A percentile compares a stretch with the other conserved stretches of the same genome.
Evolutionary conservation across 1,140 invertebrate species (phyloP).

Genomic region (Brachionus rotundiformis): DNA sequence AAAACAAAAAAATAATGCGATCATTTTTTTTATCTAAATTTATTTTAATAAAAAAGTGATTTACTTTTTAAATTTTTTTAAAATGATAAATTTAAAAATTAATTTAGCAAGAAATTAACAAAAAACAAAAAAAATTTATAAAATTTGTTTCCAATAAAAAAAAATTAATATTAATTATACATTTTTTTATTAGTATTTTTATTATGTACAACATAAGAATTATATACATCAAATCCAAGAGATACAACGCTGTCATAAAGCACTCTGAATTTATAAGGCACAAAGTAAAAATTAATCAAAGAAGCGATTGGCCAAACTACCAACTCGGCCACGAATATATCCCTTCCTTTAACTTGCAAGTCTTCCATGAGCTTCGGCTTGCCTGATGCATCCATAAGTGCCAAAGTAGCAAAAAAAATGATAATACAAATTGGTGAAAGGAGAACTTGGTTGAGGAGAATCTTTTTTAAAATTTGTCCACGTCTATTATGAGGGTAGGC

Average conservation of each 20-base stretch:
- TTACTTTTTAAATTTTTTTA: too few relatives aligned
- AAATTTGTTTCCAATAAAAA: not conserved
- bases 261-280: slow-evolving; percentile 80
- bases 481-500: slow-evolving; percentile 72
- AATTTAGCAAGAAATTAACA: too few relatives aligned
- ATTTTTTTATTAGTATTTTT: not conserved
- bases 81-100: too few relatives aligned
- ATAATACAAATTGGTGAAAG: slow-evolving; percentile 81
- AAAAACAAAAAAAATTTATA: not conserved
- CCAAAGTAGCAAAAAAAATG: slow-evolving; percentile 78
- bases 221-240: slow-evolving; percentile 84
- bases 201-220: slow-evolving; percentile 72
- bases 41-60: not conserved
- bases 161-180: too few relatives aligned
- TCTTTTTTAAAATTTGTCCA: slow-evolving; percentile 76
- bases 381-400: slow-evolving; percentile 71
- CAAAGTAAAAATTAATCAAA: slow-evolving; percentile 81
- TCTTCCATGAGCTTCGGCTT: slow-evolving; percentile 71
- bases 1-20: not conserved
- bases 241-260: slow-evolving; percentile 87
- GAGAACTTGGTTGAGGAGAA: slow-evolving; percentile 81
- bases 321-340: slow-evolving; percentile 79
- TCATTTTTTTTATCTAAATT: not conserved
- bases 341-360: slow-evolving; percentile 75
- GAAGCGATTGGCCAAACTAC: slow-evolving; percentile 79